phyloP scores from a whole-genome alignment of 2,113 vertebrate species.

The Carollia perspicillata region DNA sequence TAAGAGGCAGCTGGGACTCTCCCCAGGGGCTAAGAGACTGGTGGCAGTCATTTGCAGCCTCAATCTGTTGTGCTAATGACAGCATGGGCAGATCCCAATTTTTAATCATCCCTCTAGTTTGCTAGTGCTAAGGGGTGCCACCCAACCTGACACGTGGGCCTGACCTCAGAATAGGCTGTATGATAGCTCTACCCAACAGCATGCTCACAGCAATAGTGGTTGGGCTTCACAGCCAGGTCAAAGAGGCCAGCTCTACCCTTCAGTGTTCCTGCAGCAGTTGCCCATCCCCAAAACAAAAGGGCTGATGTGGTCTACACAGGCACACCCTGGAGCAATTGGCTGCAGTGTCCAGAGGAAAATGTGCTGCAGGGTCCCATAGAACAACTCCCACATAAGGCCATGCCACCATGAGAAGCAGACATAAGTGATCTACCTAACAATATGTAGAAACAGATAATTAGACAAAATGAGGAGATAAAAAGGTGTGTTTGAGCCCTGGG shows the following conservation, averaged over 20 bases:
- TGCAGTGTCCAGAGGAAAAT: not conserved
- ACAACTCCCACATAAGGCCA: not conserved
- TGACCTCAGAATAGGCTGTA: not conserved
- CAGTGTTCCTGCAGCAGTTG: not conserved
- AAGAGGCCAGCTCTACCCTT: not conserved
- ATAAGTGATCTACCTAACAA: not conserved
- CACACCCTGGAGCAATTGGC: not conserved
- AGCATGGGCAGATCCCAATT: not conserved
- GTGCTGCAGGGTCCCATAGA: not conserved
- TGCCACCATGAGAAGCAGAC: not conserved
- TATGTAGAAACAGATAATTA: not conserved
- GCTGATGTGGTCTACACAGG: not conserved
- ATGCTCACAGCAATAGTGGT: not conserved
- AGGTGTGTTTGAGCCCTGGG: too few relatives aligned
- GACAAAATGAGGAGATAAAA: not conserved
- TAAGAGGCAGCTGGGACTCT: not conserved
- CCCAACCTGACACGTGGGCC: not conserved
- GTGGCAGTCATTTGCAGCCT: not conserved
- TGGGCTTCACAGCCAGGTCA: not conserved
- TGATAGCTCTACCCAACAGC: not conserved
- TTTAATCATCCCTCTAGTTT: not conserved
- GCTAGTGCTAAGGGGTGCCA: not conserved
- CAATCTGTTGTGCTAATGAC: not conserved
- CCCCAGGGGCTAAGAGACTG: not conserved
- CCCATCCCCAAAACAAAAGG: not conserved